Conservation (phyloP, 2,888 invertebrate genomes). For the Candidula unifasciata region DNA sequence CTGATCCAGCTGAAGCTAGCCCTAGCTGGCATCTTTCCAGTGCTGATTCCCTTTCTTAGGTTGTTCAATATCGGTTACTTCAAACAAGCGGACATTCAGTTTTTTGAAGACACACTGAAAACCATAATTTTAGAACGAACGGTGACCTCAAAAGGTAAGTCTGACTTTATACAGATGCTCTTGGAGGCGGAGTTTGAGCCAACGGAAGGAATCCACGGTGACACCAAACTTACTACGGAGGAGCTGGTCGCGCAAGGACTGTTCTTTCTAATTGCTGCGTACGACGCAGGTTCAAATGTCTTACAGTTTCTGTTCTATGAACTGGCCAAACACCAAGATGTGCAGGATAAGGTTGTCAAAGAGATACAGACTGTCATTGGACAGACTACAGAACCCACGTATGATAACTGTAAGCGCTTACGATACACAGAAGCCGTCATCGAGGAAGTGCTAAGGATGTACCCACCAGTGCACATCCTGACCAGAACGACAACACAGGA, state of each 20-base stretch:
- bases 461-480: constrained; percentile 37
- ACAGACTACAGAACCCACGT: constrained; percentile 27
- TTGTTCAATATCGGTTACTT: constrained; percentile 44
- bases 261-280: constrained; percentile 49
- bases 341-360: constrained; percentile 35
- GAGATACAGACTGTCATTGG: constrained; percentile 39
- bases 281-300: constrained; percentile 32
- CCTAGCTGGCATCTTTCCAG: constrained; percentile 35
- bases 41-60: constrained; percentile 11
- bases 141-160: background rate
- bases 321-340: constrained; percentile 34
- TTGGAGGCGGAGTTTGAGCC: constrained; percentile 25
- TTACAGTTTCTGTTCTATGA: constrained; percentile 48
- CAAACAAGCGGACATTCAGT: constrained; percentile 30
- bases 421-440: constrained; percentile 47
- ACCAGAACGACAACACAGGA: constrained; percentile 32
- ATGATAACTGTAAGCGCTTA: constrained; percentile 43
- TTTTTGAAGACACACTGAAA: constrained; percentile 22
- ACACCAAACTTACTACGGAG: constrained; percentile 31
- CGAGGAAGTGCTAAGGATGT: constrained; percentile 52
- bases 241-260: constrained; percentile 45
- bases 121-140: constrained; percentile 5
- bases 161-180: constrained; percentile 39
- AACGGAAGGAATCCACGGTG: background rate
- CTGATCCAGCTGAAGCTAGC: constrained; percentile 33